Percentiles rank a stretch among this genome's conserved stretches.
Evolutionary conservation across 2,797 vertebrate species (phyloP).

Genomic region (Cryptoprocta ferox): DNA sequence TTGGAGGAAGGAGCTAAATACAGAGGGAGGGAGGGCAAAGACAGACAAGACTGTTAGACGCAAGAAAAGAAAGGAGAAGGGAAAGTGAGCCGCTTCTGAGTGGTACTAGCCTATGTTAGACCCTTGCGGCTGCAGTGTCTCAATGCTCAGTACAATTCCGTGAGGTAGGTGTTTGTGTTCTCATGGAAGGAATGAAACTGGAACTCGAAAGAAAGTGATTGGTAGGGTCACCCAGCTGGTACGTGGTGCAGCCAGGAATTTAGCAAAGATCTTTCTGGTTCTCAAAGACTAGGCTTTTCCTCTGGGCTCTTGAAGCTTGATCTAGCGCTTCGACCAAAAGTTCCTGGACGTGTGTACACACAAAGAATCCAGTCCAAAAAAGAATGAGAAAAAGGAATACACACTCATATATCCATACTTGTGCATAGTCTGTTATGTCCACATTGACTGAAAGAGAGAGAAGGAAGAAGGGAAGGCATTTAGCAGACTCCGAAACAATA

Average conservation of each 20-base stretch:
- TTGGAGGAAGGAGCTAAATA: neutral
- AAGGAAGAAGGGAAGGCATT: neutral
- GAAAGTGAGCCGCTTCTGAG: neutral
- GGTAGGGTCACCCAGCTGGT: too few relatives aligned
- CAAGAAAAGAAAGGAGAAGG: neutral
- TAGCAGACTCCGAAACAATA: neutral
- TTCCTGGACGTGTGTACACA: accelerated
- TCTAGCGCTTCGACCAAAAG: neutral
- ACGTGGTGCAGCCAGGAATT: neutral
- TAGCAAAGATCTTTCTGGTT: neutral
- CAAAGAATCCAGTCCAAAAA: neutral
- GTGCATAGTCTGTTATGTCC: too few relatives aligned
- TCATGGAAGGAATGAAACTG: neutral
- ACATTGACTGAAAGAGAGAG: neutral
- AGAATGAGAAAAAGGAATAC: neutral
- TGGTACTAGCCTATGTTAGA: accelerated
- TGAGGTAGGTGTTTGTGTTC: too few relatives aligned
- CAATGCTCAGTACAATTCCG: accelerated
- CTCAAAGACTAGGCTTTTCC: neutral
- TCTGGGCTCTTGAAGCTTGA: neutral
- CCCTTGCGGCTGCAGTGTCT: accelerated
- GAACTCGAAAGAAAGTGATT: neutral
- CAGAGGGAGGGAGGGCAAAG: neutral
- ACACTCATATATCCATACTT: neutral
- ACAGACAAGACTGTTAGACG: neutral